Evolutionary conservation across 92 coral and sea anemone species (phyloP).

Genomic region (Muricea muricata): DNA sequence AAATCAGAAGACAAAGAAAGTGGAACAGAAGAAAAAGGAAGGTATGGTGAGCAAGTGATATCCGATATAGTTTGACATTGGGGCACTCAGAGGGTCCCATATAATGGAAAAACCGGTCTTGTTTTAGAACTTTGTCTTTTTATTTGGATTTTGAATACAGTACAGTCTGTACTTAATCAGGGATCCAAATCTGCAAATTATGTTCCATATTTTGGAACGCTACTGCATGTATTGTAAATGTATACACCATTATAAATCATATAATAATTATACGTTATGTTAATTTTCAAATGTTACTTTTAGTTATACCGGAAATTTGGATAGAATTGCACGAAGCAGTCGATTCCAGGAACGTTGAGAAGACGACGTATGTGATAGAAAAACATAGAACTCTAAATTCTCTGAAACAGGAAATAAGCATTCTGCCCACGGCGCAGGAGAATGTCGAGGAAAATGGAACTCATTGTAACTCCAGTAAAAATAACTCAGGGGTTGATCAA

Average conservation of each 20-base stretch:
- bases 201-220: too few species aligned
- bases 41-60: not conserved
- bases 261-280: not conserved
- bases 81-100: too few species aligned
- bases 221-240: too few species aligned
- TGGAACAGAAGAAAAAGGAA: constrained; percentile 1
- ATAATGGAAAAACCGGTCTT: too few species aligned
- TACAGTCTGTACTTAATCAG: too few species aligned
- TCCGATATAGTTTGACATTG: too few species aligned
- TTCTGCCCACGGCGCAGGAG: not conserved
- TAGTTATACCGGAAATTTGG: constrained; percentile 27
- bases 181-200: too few species aligned
- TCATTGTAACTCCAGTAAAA: not conserved
- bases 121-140: too few species aligned
- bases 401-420: not conserved
- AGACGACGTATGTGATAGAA: not conserved
- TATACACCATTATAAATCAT: not conserved
- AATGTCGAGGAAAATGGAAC: not conserved
- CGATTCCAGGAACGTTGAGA: constrained; percentile 14
- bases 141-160: too few species aligned
- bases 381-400: not conserved
- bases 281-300: not conserved
- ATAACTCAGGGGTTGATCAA: not conserved
- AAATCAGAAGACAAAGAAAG: not conserved
- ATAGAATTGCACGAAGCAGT: constrained; percentile 30